Percentiles rank a stretch among this genome's conserved stretches.
Evolutionary conservation across 2,797 vertebrate species (phyloP).

Genomic region (Cyprinella venusta): DNA sequence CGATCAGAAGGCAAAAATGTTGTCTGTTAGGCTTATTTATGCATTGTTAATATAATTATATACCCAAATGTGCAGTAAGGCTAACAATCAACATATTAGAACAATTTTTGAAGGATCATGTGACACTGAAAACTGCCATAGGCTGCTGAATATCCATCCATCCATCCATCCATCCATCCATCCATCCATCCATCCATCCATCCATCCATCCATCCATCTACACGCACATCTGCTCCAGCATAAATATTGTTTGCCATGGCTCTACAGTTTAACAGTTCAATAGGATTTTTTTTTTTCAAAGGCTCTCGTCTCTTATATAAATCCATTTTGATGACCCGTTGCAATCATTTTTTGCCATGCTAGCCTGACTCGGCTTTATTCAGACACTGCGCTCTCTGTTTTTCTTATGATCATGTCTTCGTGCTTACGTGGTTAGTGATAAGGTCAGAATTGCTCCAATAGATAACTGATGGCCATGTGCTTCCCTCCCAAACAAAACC

Average conservation of each 20-base stretch:
- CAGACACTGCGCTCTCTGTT: constrained; percentile 2
- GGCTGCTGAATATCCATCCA: too few species aligned
- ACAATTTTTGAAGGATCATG: too few species aligned
- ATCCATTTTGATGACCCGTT: background rate
- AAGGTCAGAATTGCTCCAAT: constrained; percentile 17
- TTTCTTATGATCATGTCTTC: constrained; percentile 11
- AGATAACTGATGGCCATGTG: constrained; percentile 7
- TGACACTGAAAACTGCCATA: too few species aligned
- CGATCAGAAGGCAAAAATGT: background rate
- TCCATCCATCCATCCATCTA: too few species aligned
- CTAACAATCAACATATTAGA: background rate
- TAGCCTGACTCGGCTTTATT: constrained; percentile 27
- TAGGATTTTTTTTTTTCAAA: background rate
- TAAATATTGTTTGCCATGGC: background rate
- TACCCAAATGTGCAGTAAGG: background rate
- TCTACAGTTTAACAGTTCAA: background rate
- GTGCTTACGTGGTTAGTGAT: constrained; percentile 6
- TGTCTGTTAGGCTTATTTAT: background rate
- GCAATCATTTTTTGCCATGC: background rate
- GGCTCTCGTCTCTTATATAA: background rate
- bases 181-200: too few species aligned
- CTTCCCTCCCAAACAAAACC: background rate
- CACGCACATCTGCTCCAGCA: too few species aligned
- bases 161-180: too few species aligned
- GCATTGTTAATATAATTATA: background rate